Conservation (phyloP, 1,140 invertebrate species). For the Drosophila teissieri region DNA sequence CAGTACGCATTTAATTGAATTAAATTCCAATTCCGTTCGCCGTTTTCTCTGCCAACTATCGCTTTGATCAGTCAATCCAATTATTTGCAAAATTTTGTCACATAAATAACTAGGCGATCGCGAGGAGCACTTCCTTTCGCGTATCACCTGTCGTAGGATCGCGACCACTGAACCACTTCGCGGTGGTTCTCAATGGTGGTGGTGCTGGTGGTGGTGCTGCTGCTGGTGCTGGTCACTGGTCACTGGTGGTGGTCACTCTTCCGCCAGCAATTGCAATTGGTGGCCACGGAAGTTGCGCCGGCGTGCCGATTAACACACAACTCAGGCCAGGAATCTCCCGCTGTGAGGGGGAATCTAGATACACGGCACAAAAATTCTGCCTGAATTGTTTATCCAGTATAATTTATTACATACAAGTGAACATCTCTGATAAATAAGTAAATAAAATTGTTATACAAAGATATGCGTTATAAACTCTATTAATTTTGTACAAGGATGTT, state of each 20-base stretch:
- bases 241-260: conserved; percentile 1
- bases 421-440: no score
- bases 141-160: conserved; percentile 71
- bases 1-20: conserved; percentile 84
- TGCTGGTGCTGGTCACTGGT: not conserved
- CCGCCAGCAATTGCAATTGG: conserved; percentile 12
- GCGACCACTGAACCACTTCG: conserved; percentile 21
- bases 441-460: no score
- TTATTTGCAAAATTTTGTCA: conserved; percentile 85
- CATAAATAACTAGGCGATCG: conserved; percentile 83
- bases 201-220: conserved; percentile 4
- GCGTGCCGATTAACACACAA: conserved; percentile 70
- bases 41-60: conserved; percentile 59
- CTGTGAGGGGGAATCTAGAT: conserved; percentile 28
- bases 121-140: conserved; percentile 40
- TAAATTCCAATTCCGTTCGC: conserved; percentile 73
- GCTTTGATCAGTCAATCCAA: conserved; percentile 85
- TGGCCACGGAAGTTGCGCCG: conserved; percentile 50
- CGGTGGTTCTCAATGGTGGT: conserved; percentile 4
- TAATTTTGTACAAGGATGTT: no score
- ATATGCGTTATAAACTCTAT: no score
- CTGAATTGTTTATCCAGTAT: not conserved
- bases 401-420: not conserved
- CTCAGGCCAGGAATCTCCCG: conserved; percentile 36
- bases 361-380: conserved; percentile 1